Evolutionary conservation across 2,113 vertebrate genomes (phyloP), one percentile per base, ranked within the genome.

Genomic region (Damaliscus lunatus): DNA sequence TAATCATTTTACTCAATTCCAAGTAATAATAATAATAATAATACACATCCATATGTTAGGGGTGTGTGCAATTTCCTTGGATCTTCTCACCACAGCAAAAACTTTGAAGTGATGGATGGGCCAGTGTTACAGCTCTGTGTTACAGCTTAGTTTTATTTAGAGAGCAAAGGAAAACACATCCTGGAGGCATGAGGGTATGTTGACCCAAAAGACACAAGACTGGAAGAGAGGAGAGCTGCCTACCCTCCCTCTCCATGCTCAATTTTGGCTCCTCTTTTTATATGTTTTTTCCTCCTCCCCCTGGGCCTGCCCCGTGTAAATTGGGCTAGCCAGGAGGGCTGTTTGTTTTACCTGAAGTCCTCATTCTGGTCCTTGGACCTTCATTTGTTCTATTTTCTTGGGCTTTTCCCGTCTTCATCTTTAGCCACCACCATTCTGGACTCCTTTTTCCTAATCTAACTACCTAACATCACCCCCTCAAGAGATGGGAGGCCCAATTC

Each of bases 221-320:
- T 23, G 10, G 19, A 6, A 40, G n/a, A 71, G 67, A 71, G 21
- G 67, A 71, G 19, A 71, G 36, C 67, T 3, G 19, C 5, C 19
- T 5, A 0, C 4, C n/a, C 5, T 6, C 19, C 19, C 19, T n/a
- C 0, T 21, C n/a, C n/a, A 2, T 36, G n/a, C n/a, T 71, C n/a
- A 40, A 3, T 40, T 36, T 40, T 71, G n/a, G n/a, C n/a, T 71
- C 19, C n/a, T 40, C 5, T 71, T 71, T 71, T 71, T 12, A 23
- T 21, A 6, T 36, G 64, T 36, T 21, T 71, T 71, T 71, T 36
- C 4, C 17, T 36, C n/a, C 33, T 67, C 64, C 4, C n/a, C 64
- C 64, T 36, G n/a, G 64, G n/a, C n/a, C 64, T 71, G n/a, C 64
- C n/a, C 64, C 36, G 0, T 71, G n/a, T 71, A 67, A 67, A 5